Base-by-base conservation (phyloP, 2,888 invertebrate species). In the Urechis unicinctus region DNA sequence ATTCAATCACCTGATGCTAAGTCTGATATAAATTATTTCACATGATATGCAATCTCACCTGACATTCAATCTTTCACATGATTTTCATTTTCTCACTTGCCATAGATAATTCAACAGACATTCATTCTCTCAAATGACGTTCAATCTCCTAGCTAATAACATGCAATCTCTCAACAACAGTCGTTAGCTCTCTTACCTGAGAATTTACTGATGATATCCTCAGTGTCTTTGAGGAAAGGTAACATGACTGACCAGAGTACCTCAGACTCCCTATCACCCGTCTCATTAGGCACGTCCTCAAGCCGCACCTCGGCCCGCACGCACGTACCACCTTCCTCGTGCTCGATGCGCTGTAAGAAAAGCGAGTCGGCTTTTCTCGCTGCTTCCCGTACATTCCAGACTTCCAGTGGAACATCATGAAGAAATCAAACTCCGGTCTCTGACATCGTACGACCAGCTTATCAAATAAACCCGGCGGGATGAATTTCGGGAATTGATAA, bases 391-490 rank as follows among this genome's bases (percentile, higher is more conserved):
- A 69, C 30, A 73, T 57, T 3, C 72, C 73, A 28, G 64, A n/a
- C 49, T 62, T 64, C 75, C 75, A 75, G 58, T 73, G 73, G 17
- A 66, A 63, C 48, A 68, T 42, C 45, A 67, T 66, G 22, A 53
- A 56, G 22, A 74, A 61, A 9, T 67, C 65, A 50, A 68, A 63
- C 48, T 61, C 61, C 9, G 58, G 59, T 2, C 60, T 45, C 50
- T 68, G 66, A 2, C 68, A 65, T 9, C 70, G 65, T 9, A 70
- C 69, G 36, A 65, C 63, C 26, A 73, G 52, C 42, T 66, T 62
- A 55, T 73, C 72, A 55, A 75, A 73, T 42, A 75, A 53, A 1
- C 75, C 75, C 1, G 73, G 72, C 0, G 74, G 75, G 58, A 71
- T 62, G 55, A 71, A 74, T 46, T 62, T 64, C 0, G 73, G 73